Percentiles rank a stretch among this genome's conserved stretches.
Evolutionary conservation across 2,888 invertebrate genomes (phyloP).

Genomic region (Disparrhopalites patrizii): DNA sequence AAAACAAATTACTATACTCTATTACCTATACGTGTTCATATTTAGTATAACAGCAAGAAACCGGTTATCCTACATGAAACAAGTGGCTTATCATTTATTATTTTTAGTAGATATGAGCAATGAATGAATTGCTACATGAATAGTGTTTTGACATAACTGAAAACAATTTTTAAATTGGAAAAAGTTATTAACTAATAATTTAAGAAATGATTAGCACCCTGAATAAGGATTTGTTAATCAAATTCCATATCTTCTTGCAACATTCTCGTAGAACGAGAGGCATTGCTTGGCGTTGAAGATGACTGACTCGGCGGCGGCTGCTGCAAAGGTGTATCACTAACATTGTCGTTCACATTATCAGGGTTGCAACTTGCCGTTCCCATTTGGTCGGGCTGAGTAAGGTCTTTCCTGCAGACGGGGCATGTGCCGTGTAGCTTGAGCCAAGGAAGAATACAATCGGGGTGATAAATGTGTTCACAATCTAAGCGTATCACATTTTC

Average conservation of each 20-base stretch:
- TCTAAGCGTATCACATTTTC: slow-evolving; percentile 74
- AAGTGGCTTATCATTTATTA: too few relatives aligned
- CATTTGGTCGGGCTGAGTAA: slow-evolving; percentile 1
- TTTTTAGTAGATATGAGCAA: too few relatives aligned
- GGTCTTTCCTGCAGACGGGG: slow-evolving; percentile 24
- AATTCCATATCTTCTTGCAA: slow-evolving; percentile 19
- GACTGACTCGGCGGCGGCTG: neutral
- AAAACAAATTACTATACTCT: too few relatives aligned
- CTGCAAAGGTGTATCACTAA: neutral
- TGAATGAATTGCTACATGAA: too few relatives aligned
- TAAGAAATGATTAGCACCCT: too few relatives aligned
- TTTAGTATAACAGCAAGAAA: too few relatives aligned
- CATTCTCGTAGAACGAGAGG: neutral
- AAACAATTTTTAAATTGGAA: too few relatives aligned
- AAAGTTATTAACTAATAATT: too few relatives aligned
- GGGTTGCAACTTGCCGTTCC: neutral
- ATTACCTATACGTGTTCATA: too few relatives aligned
- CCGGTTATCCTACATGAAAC: too few relatives aligned
- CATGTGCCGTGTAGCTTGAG: slow-evolving; percentile 58
- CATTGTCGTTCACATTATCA: neutral
- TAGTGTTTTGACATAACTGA: too few relatives aligned
- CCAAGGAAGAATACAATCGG: slow-evolving; percentile 92
- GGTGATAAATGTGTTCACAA: slow-evolving; percentile 84
- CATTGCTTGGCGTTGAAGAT: neutral
- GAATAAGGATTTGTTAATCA: too few relatives aligned